Evolutionary conservation across 2,797 vertebrate genomes (phyloP), one percentile per base, ranked within the genome.

Genomic region (Gymnoscopelus braueri): DNA sequence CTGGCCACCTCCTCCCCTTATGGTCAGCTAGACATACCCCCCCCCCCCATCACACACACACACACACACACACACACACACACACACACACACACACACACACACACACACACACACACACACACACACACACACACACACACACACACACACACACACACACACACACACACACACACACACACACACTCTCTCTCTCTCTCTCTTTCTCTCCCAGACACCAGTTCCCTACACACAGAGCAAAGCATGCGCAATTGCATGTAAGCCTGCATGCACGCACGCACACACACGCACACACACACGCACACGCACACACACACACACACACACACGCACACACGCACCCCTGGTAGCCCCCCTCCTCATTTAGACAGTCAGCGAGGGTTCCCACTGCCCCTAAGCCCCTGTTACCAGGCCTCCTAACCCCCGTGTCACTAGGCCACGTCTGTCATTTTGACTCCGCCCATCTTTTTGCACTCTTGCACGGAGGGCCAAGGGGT

Each of bases 401-500:
- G 81, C 80, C 81, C 82, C 84, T 76, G 87, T 84, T 88, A 77
- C 82, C 88, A 78, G 79, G 78, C 80, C 88, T 85, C 82, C 82
- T 89, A 80, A 84, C 88, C 87, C 83, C 81, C 68, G 70, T 89
- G 90, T 89, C 92, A 92, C 92, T 80, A 77, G 93, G 91, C 86
- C 85, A 80, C 81, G 88, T 92, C 91, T 94, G 91, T 92, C 87
- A 90, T 90, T 91, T 91, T 91, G 78, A 92, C 92, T 90, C 83
- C 86, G 14, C 85, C 91, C 91, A 90, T 86, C 91, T 92, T 93
- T 93, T 95, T 93, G 91, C 89, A 86, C 93, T 93, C 93, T 91
- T 86, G 80, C 90, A 74, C 82, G 79, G 83, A 84, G 70, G 92
- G 92, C 91, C 94, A 91, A 93, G 87, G 92, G 95, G 95, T 96